phyloP scores from a whole-genome alignment of 2,113 vertebrate genomes.

The Pangasianodon hypophthalmus region DNA sequence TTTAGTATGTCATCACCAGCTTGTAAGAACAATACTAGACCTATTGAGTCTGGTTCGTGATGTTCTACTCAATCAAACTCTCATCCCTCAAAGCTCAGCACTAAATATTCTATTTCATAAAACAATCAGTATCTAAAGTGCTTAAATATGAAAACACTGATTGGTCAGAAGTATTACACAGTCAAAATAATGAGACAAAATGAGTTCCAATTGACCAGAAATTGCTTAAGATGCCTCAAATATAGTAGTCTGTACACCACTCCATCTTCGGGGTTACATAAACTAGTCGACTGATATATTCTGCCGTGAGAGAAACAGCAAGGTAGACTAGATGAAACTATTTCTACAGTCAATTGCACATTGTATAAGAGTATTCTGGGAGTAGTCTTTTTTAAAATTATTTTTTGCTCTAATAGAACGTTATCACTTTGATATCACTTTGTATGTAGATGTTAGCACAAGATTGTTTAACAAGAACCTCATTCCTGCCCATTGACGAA shows the following conservation, averaged over 20 bases:
- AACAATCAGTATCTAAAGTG: background rate
- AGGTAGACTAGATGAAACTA: background rate
- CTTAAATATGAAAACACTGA: background rate
- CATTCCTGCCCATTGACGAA: background rate
- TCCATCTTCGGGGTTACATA: background rate
- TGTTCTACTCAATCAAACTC: background rate
- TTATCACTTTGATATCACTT: background rate
- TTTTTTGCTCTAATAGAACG: background rate
- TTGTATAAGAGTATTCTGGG: background rate
- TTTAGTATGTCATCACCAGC: background rate
- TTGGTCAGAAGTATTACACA: background rate
- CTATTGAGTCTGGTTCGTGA: background rate
- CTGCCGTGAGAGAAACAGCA: background rate
- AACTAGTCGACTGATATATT: background rate
- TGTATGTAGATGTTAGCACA: background rate
- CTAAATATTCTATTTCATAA: background rate
- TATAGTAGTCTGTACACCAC: background rate
- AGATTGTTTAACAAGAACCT: too few relatives aligned
- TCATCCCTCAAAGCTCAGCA: background rate
- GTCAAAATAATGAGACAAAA: background rate
- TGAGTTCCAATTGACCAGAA: background rate
- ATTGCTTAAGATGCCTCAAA: background rate
- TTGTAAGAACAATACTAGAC: background rate
- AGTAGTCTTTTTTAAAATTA: background rate
- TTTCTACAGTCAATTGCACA: background rate